A percentile compares a stretch with the other conserved stretches of the same genome.
These are phyloP conservation scores for Spatula clypeata DNA, from an alignment of 2,797 vertebrate genomes.

Conservation along the genomic window DNA sequence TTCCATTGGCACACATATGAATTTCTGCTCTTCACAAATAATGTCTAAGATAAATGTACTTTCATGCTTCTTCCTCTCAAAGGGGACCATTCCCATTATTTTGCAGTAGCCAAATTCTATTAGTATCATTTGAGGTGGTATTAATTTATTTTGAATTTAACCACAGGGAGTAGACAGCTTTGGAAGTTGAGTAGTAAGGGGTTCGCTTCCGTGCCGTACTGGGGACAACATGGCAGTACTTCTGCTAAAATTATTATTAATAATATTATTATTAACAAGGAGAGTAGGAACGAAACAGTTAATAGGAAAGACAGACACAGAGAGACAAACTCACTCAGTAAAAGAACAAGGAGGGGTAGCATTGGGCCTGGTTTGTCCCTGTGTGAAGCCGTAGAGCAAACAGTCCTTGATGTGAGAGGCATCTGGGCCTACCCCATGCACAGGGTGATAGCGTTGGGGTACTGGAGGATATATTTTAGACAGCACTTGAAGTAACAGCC, in stretches of 20 bases:
- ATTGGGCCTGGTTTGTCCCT: background rate
- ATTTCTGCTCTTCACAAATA: conserved; percentile 55
- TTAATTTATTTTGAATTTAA: conserved; percentile 6
- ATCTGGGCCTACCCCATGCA: fast-evolving
- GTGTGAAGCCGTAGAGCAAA: background rate
- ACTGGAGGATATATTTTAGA: background rate
- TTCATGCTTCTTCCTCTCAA: conserved; percentile 29
- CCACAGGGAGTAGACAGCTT: background rate
- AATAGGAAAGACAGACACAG: background rate
- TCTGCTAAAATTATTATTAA: background rate
- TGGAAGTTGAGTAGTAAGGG: background rate
- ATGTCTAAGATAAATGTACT: conserved; percentile 51
- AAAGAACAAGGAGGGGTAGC: fast-evolving
- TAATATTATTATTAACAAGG: background rate
- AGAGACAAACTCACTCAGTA: background rate
- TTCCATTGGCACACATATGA: conserved; percentile 5
- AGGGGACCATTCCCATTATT: background rate
- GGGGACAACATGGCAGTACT: background rate
- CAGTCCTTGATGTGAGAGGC: background rate
- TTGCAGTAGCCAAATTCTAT: conserved; percentile 37
- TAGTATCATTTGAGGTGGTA: conserved; percentile 32
- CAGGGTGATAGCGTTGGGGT: fast-evolving
- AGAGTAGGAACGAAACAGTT: background rate
- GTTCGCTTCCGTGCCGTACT: fast-evolving
- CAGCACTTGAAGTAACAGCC: background rate